phyloP scores from a whole-genome alignment of 2,113 vertebrate genomes.

The Heterochromis multidens region DNA sequence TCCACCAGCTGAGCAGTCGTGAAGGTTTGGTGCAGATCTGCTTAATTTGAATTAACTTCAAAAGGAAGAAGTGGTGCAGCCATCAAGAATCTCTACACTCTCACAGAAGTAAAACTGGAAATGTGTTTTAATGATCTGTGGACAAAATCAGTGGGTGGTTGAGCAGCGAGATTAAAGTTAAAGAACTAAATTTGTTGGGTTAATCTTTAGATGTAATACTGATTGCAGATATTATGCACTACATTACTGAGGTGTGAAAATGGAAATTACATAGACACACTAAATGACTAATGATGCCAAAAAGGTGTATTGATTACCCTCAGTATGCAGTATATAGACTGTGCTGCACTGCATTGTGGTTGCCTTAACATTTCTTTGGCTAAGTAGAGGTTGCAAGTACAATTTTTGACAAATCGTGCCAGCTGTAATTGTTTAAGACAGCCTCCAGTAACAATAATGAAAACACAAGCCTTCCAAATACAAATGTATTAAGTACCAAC shows the following conservation, averaged over 20 bases:
- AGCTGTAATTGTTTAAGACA: not conserved
- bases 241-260: not conserved
- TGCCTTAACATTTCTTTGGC: not conserved
- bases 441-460: not conserved
- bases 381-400: not conserved
- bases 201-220: not conserved
- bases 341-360: not conserved
- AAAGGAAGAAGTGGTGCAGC: slow-evolving; percentile 10
- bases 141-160: slow-evolving; percentile 41
- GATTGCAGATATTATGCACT: not conserved
- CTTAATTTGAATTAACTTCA: slow-evolving; percentile 39
- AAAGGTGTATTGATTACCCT: not conserved
- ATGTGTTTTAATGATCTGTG: slow-evolving; percentile 50
- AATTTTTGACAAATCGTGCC: not conserved
- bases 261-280: not conserved
- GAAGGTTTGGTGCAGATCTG: slow-evolving; percentile 15
- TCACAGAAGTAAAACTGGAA: not conserved
- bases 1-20: slow-evolving; percentile 35
- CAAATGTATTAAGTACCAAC: not conserved
- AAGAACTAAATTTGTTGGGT: not conserved
- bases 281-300: not conserved
- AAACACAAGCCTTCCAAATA: not conserved
- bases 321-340: not conserved
- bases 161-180: not conserved
- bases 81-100: not conserved